Conservation (phyloP, 2,888 invertebrate genomes). For the Proisotoma minuta region DNA sequence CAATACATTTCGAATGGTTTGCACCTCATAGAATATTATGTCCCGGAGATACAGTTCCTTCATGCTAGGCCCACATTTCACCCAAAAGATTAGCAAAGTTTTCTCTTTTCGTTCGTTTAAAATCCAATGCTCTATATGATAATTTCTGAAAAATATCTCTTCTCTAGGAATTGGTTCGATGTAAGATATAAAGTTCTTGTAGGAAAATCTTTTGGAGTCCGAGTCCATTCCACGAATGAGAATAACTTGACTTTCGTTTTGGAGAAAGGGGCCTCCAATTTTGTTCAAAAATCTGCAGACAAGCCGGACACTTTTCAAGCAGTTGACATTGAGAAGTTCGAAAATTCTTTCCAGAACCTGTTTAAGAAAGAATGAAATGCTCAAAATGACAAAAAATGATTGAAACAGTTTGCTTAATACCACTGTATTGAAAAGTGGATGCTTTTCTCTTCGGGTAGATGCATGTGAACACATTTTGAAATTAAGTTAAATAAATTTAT, state of each 20-base stretch:
- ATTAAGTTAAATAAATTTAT: not conserved
- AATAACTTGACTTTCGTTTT: conserved; percentile 27
- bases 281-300: conserved; percentile 26
- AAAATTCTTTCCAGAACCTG: conserved; percentile 31
- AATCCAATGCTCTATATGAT: conserved; percentile 36
- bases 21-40: conserved; percentile 34
- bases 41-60: conserved; percentile 30
- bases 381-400: not conserved
- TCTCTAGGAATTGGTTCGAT: conserved; percentile 12
- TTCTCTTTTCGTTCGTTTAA: conserved; percentile 31
- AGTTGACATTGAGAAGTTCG: conserved; percentile 17
- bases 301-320: conserved; percentile 24
- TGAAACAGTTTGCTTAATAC: conserved; percentile 14
- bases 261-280: conserved; percentile 19
- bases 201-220: conserved; percentile 28
- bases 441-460: conserved; percentile 14
- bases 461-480: not conserved
- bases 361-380: not conserved
- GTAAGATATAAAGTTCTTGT: conserved; percentile 26
- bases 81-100: conserved; percentile 29
- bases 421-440: conserved; percentile 34
- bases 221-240: conserved; percentile 31
- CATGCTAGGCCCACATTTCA: conserved; percentile 33
- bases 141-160: conserved; percentile 28
- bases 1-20: conserved; percentile 31